Evolutionary conservation across 2,888 invertebrate species (phyloP).

Genomic region (Julus scanicus): DNA sequence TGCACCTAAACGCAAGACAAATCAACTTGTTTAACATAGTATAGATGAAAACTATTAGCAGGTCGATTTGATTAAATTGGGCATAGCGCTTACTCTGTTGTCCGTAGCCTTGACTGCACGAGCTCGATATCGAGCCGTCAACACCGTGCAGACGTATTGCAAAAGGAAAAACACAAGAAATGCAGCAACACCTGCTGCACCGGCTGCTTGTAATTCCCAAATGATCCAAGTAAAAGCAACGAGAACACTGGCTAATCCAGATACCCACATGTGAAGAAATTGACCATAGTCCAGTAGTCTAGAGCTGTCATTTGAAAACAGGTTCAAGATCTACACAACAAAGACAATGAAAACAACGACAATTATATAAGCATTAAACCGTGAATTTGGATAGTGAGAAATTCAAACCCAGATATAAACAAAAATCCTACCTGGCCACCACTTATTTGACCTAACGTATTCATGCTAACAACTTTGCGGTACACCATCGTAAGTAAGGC

Average conservation of each 20-base stretch:
- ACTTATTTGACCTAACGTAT: constrained; percentile 67
- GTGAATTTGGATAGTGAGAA: background rate
- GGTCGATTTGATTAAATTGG: background rate
- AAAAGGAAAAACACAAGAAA: constrained; percentile 66
- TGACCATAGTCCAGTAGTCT: constrained; percentile 70
- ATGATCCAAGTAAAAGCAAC: constrained; percentile 69
- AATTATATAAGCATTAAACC: background rate
- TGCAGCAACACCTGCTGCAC: constrained; percentile 69
- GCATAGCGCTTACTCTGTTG: constrained; percentile 63
- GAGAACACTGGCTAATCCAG: constrained; percentile 70
- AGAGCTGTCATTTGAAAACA: constrained; percentile 72
- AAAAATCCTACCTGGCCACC: constrained; percentile 67
- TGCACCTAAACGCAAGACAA: constrained; percentile 65
- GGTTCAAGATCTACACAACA: constrained; percentile 69
- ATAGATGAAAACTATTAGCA: background rate
- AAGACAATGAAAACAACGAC: background rate
- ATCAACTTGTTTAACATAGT: background rate
- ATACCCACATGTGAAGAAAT: constrained; percentile 69
- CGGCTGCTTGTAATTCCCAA: constrained; percentile 70
- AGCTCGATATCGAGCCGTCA: constrained; percentile 65
- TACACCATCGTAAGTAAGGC: constrained; percentile 66
- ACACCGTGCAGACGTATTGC: constrained; percentile 68
- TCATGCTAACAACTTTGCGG: constrained; percentile 66
- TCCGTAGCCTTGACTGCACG: constrained; percentile 65
- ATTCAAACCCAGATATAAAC: background rate